phyloP scores from a whole-genome alignment of 1,140 invertebrate species.

The Zeugodacus cucurbitae region DNA sequence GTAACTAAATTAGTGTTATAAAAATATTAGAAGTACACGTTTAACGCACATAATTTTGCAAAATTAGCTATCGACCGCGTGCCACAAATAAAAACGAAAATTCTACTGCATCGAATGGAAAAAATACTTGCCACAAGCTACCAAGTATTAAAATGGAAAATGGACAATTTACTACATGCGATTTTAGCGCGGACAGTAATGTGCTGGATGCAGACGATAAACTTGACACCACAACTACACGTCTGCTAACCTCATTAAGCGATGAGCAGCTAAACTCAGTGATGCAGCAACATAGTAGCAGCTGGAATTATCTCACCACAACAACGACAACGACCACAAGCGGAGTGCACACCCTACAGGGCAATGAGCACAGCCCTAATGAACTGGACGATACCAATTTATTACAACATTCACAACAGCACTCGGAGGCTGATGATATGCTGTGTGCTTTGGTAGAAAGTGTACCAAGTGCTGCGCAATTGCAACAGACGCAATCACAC shows the following conservation, averaged over 20 bases:
- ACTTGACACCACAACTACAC: not conserved
- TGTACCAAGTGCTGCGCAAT: slow-evolving; percentile 49
- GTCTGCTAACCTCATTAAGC: slow-evolving; percentile 43
- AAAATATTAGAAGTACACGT: no score
- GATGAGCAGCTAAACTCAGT: slow-evolving; percentile 49
- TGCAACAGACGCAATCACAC: slow-evolving; percentile 38
- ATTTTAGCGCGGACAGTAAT: slow-evolving; percentile 21
- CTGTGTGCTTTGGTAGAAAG: slow-evolving; percentile 59
- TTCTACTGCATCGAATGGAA: slow-evolving; percentile 39
- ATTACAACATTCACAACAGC: slow-evolving; percentile 31
- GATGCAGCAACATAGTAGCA: slow-evolving; percentile 50
- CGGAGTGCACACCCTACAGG: not conserved
- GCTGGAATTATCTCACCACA: slow-evolving; percentile 58
- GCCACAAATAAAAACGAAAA: slow-evolving; percentile 44
- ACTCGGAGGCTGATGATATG: slow-evolving; percentile 46
- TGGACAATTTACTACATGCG: not conserved
- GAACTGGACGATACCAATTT: not conserved
- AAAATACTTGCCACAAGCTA: slow-evolving; percentile 10
- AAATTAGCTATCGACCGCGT: slow-evolving; percentile 57
- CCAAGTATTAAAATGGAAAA: slow-evolving; percentile 31
- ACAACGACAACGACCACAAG: slow-evolving; percentile 41
- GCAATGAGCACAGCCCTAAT: slow-evolving; percentile 42
- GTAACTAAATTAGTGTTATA: not conserved
- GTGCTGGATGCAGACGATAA: not conserved
- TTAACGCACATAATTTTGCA: no score